Conservation (phyloP, 1,140 invertebrate species). For the Polyergus mexicanus region DNA sequence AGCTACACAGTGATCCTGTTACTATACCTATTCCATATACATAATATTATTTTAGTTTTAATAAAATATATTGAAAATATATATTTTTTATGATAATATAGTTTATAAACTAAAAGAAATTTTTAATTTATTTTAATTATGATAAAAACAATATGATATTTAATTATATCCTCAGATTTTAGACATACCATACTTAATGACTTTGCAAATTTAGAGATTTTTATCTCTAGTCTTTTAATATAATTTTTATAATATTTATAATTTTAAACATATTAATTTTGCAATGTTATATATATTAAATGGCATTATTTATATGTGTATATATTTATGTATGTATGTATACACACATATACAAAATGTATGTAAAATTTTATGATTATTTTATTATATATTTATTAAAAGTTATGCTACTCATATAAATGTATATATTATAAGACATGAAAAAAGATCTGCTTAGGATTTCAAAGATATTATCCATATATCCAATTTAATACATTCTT, state of each 20-base stretch:
- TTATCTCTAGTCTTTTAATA: background rate
- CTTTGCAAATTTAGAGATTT: background rate
- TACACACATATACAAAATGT: background rate
- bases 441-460: too few relatives aligned
- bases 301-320: background rate
- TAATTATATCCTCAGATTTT: background rate
- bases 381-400: conserved; percentile 13
- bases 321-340: background rate
- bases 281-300: background rate
- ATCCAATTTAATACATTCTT: background rate
- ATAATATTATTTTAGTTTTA: background rate
- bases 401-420: background rate
- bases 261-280: background rate
- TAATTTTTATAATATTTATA: conserved; percentile 1
- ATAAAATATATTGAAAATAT: conserved; percentile 1
- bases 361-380: background rate
- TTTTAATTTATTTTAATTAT: conserved; percentile 4
- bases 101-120: background rate
- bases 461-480: too few relatives aligned
- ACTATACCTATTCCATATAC: background rate
- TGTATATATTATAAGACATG: background rate
- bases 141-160: background rate
- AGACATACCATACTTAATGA: background rate
- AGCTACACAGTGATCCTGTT: background rate
- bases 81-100: background rate